Evolutionary conservation across 2,888 invertebrate species (phyloP).

Genomic region (Mellilla xanthometata): DNA sequence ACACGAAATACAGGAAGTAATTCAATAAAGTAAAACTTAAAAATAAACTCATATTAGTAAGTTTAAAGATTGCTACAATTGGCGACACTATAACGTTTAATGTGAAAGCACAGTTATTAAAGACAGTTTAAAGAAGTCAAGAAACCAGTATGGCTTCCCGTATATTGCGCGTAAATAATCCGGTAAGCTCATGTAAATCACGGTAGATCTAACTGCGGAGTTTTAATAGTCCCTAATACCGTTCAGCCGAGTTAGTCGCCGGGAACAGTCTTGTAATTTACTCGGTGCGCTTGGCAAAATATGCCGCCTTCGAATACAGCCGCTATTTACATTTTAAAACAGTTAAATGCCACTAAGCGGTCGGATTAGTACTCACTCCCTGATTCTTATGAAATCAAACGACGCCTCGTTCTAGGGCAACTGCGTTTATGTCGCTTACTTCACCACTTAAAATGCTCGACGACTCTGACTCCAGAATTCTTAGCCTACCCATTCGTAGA

Average conservation of each 20-base stretch:
- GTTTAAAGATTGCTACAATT: too few species aligned
- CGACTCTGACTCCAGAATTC: too few species aligned
- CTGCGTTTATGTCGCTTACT: not conserved
- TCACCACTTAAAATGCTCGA: not conserved
- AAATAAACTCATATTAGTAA: too few species aligned
- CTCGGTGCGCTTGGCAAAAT: constrained; percentile 52
- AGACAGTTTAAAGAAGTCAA: constrained; percentile 13
- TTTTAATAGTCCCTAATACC: constrained; percentile 67
- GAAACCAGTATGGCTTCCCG: constrained; percentile 43
- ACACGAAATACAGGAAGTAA: too few species aligned
- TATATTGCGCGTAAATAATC: constrained; percentile 51
- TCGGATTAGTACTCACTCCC: constrained; percentile 42
- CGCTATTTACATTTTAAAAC: constrained; percentile 46
- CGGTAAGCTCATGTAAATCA: constrained; percentile 58
- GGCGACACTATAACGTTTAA: too few species aligned
- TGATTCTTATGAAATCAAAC: constrained; percentile 32
- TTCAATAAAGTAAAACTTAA: too few species aligned
- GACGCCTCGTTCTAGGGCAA: constrained; percentile 17
- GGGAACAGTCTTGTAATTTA: constrained; percentile 61
- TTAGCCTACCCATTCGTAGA: not conserved
- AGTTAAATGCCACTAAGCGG: constrained; percentile 31
- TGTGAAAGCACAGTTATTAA: too few species aligned
- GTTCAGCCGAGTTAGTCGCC: constrained; percentile 47
- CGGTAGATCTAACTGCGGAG: constrained; percentile 52
- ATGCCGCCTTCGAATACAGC: constrained; percentile 46